Percentiles rank a stretch among this genome's conserved stretches.
Conservation (phyloP, 1,140 invertebrate genomes). For the Drosophila eugracilis region DNA sequence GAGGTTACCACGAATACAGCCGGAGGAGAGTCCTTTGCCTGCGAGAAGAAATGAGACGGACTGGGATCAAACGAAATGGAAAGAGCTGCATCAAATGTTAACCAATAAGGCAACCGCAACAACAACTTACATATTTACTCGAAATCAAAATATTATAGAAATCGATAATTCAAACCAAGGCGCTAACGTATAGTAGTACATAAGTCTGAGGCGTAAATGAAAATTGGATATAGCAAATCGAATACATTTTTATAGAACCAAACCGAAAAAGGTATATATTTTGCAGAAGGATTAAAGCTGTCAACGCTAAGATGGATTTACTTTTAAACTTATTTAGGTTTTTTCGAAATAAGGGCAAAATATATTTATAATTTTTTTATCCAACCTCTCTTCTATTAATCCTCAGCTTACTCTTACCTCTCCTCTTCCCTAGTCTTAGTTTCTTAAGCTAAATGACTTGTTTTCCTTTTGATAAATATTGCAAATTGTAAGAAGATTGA, state of each 20-base stretch:
- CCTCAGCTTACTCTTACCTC: neutral
- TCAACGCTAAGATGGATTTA: slow-evolving; percentile 13
- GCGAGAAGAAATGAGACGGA: slow-evolving; percentile 59
- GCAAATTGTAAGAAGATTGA: slow-evolving; percentile 9
- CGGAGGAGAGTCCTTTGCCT: slow-evolving; percentile 23
- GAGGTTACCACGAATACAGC: slow-evolving; percentile 16
- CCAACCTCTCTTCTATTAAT: neutral
- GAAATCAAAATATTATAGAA: slow-evolving; percentile 59
- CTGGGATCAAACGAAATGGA: neutral
- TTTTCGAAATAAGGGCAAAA: neutral
- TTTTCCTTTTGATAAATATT: neutral
- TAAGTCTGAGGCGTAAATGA: slow-evolving; percentile 51
- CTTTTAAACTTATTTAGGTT: neutral
- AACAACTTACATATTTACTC: slow-evolving; percentile 69
- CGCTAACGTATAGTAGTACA: slow-evolving; percentile 49
- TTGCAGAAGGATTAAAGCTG: slow-evolving; percentile 19
- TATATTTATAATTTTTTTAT: neutral
- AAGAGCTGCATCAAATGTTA: slow-evolving; percentile 25
- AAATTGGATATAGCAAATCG: slow-evolving; percentile 29
- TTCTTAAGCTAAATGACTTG: too few species aligned
- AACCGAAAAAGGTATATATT: slow-evolving; percentile 33
- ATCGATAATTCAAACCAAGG: slow-evolving; percentile 22
- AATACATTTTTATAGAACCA: slow-evolving; percentile 33
- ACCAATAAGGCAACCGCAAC: slow-evolving; percentile 28
- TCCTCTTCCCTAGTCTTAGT: neutral